Conservation (phyloP, 2,113 vertebrate genomes). For the Phylloscopus trochiloides region DNA sequence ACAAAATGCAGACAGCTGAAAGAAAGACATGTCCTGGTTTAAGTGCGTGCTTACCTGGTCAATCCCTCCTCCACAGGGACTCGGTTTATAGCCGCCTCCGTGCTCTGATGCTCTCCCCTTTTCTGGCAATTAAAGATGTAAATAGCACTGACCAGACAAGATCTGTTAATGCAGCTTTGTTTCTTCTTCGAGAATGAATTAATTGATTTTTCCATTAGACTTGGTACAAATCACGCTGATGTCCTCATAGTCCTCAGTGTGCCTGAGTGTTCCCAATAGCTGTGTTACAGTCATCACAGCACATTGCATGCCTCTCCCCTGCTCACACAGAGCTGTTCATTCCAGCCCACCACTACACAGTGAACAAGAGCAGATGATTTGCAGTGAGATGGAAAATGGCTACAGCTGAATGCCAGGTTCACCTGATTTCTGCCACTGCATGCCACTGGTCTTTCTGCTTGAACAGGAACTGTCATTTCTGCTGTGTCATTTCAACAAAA, state of each 20-base stretch:
- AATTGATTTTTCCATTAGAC: not conserved
- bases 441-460: not conserved
- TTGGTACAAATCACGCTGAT: not conserved
- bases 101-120: not conserved
- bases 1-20: not conserved
- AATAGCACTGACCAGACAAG: not conserved
- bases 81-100: fast-evolving
- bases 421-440: not conserved
- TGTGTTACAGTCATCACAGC: not conserved
- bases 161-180: not conserved
- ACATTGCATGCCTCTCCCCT: not conserved
- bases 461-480: not conserved
- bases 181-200: not conserved
- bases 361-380: not conserved
- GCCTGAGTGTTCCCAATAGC: not conserved
- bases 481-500: not conserved
- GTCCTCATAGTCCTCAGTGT: not conserved
- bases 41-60: not conserved
- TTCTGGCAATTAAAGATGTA: not conserved
- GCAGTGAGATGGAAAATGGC: not conserved
- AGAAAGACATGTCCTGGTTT: not conserved
- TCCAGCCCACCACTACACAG: not conserved
- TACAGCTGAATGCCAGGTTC: not conserved
- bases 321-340: not conserved
- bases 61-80: not conserved